These are phyloP conservation scores for Allolobophora icterica DNA, from an alignment of 2,888 invertebrate species.

Conservation along the genomic window DNA sequence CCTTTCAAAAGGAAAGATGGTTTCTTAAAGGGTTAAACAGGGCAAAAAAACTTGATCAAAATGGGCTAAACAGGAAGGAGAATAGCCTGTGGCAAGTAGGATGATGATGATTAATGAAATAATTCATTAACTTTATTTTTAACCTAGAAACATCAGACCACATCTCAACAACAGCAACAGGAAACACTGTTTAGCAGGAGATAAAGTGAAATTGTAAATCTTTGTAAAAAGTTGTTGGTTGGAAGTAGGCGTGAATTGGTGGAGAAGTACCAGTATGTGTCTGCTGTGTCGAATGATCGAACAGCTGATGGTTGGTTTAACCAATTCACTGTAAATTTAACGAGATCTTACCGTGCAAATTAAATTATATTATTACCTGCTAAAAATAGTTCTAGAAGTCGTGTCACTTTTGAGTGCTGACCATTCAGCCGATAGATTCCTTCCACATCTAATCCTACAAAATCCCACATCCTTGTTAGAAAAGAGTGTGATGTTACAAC, in stretches of 20 bases:
- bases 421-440: constrained; percentile 88
- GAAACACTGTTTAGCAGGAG: not conserved
- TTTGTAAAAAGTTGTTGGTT: not conserved
- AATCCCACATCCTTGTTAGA: not conserved
- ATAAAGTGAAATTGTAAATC: not conserved
- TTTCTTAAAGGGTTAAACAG: not conserved
- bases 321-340: not conserved
- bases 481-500: not conserved
- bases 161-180: not conserved
- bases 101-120: not conserved
- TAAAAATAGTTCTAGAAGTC: constrained; percentile 70
- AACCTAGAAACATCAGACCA: not conserved
- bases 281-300: no score
- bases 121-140: no score
- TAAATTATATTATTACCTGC: not conserved
- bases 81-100: not conserved
- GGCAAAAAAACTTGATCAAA: no score
- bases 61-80: not conserved
- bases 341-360: not conserved
- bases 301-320: not conserved
- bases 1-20: not conserved
- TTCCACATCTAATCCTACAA: constrained; percentile 66
- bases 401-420: constrained; percentile 76
- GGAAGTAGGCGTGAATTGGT: no score
- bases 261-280: no score